Percentiles rank a stretch among this genome's conserved stretches.
Evolutionary conservation across 1,140 invertebrate genomes (phyloP).

Genomic region (Babylonia areolata): DNA sequence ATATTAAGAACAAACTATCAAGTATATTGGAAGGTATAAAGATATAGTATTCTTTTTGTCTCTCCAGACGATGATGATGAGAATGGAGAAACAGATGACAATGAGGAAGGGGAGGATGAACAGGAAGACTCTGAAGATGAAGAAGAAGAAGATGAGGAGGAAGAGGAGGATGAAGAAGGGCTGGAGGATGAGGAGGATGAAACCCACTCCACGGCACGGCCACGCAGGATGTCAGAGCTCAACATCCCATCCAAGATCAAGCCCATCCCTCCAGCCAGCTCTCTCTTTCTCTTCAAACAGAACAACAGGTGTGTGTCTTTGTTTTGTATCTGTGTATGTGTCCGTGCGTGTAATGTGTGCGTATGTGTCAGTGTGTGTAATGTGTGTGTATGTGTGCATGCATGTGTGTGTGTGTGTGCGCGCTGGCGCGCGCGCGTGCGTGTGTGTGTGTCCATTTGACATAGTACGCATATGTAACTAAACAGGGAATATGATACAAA

Average conservation of each 20-base stretch:
- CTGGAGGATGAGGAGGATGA: constrained; percentile 78
- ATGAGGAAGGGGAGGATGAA: constrained; percentile 39
- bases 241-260: constrained; percentile 89
- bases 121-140: constrained; percentile 78
- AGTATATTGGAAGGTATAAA: too few species aligned
- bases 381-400: too few species aligned
- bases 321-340: too few species aligned
- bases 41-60: constrained; percentile 16
- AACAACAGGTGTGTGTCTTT: constrained; percentile 85
- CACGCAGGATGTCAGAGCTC: constrained; percentile 93
- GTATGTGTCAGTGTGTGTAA: too few species aligned
- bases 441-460: too few species aligned
- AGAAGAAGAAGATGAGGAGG: constrained; percentile 77
- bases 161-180: constrained; percentile 64
- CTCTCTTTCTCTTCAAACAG: constrained; percentile 97
- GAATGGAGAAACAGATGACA: constrained; percentile 39
- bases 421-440: too few species aligned
- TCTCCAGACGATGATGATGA: constrained; percentile 52
- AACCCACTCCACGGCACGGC: constrained; percentile 82
- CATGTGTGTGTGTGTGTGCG: too few species aligned
- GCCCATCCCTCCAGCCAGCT: constrained; percentile 95
- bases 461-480: too few species aligned
- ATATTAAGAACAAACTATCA: too few species aligned
- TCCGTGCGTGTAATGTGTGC: too few species aligned
- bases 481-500: too few species aligned